Percentiles rank a stretch among this genome's conserved stretches.
Evolutionary conservation across 2,113 vertebrate genomes (phyloP).

Genomic region (Solea senegalensis): DNA sequence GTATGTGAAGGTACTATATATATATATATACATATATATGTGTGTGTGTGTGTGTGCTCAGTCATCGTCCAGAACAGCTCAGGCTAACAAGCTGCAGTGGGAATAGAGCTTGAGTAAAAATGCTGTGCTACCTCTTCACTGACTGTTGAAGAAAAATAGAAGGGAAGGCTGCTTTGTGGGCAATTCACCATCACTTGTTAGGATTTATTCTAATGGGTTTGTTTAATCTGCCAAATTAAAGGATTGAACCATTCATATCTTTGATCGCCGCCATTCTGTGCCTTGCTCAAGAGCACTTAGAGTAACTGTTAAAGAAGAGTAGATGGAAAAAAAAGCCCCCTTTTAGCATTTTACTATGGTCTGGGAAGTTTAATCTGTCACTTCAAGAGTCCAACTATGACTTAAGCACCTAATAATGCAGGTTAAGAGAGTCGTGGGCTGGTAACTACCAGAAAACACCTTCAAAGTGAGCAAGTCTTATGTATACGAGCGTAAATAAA

Average conservation of each 20-base stretch:
- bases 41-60: conserved; percentile 1
- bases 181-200: conserved; percentile 25
- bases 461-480: conserved; percentile 41
- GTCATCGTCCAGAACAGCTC: conserved; percentile 27
- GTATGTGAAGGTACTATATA: conserved; percentile 3
- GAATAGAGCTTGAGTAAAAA: conserved; percentile 50
- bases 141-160: conserved; percentile 40
- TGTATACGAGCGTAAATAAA: conserved; percentile 18
- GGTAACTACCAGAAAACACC: conserved; percentile 20
- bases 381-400: conserved; percentile 11
- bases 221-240: conserved; percentile 46
- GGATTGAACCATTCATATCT: conserved; percentile 11
- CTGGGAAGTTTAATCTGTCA: conserved; percentile 1
- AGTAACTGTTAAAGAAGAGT: not conserved
- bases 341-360: conserved; percentile 16
- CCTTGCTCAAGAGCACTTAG: conserved; percentile 25
- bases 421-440: conserved; percentile 13
- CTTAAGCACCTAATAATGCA: conserved; percentile 16
- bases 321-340: not conserved
- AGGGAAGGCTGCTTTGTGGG: conserved; percentile 26
- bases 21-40: conserved; percentile 19
- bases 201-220: conserved; percentile 48
- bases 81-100: conserved; percentile 69
- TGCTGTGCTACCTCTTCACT: conserved; percentile 4
- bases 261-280: not conserved